Percentiles rank a stretch among this genome's conserved stretches.
These are phyloP conservation scores for Spongilla lacustris DNA, from an alignment of 37 sponge, comb jelly and placozoan species.

Conservation along the genomic window DNA sequence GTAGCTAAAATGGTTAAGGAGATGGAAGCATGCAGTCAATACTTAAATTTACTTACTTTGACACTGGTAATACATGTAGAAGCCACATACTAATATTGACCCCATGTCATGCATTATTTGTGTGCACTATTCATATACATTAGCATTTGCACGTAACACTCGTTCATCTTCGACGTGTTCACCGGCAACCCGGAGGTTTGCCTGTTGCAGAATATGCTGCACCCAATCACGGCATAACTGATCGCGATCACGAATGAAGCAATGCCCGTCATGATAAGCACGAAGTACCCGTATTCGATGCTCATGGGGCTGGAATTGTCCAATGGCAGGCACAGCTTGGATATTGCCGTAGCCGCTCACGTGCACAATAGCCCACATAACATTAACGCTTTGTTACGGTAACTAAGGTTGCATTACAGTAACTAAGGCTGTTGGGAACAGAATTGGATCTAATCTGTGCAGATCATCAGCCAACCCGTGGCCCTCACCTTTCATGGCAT, in stretches of 20 bases:
- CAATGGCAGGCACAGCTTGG: conserved; percentile 70
- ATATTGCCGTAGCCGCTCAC: conserved; percentile 55
- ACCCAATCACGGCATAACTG: conserved; percentile 55
- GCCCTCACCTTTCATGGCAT: conserved; percentile 79
- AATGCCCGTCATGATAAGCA: conserved; percentile 47
- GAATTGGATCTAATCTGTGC: too few relatives aligned
- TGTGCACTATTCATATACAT: conserved; percentile 72
- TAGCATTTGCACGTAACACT: conserved; percentile 52
- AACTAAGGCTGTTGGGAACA: too few relatives aligned
- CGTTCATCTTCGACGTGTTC: conserved; percentile 12
- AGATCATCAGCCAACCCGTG: too few relatives aligned
- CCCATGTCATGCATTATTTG: conserved; percentile 75
- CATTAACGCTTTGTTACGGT: too few relatives aligned
- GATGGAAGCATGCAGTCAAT: too few relatives aligned
- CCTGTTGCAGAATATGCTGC: conserved; percentile 1
- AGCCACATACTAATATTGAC: too few relatives aligned
- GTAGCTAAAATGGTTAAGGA: too few relatives aligned
- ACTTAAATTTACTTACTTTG: too few relatives aligned
- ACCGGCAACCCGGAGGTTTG: neutral
- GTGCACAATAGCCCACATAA: too few relatives aligned
- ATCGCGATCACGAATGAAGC: conserved; percentile 49
- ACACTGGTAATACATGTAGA: too few relatives aligned
- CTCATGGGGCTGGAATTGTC: conserved; percentile 3
- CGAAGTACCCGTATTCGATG: conserved; percentile 31
- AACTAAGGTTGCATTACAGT: too few relatives aligned